These are phyloP conservation scores for Oreohelix idahoensis DNA, from an alignment of 1,140 invertebrate species.

Conservation along the genomic window DNA sequence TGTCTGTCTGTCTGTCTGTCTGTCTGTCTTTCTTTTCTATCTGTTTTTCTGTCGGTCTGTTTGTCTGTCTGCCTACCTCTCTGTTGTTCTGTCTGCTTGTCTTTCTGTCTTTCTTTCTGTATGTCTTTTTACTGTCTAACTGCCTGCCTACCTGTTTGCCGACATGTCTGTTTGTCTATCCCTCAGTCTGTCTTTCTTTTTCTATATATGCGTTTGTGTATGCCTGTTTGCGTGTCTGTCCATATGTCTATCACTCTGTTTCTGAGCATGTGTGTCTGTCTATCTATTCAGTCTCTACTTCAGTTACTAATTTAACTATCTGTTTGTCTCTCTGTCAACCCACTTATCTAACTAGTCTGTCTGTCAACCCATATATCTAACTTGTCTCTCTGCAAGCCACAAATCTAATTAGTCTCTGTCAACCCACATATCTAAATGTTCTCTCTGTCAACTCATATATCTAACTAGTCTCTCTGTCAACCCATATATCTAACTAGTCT, in stretches of 20 bases:
- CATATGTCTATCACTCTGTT: not conserved
- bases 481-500: not conserved
- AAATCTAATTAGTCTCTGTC: not conserved
- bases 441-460: not conserved
- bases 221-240: not conserved
- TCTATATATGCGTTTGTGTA: too few relatives aligned
- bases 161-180: conserved; percentile 1
- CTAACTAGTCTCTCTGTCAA: not conserved
- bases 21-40: too few relatives aligned
- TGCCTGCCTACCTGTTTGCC: not conserved
- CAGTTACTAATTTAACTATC: too few relatives aligned
- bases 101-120: not conserved
- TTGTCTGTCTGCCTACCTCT: not conserved
- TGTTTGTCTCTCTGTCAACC: too few relatives aligned
- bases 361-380: not conserved
- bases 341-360: not conserved
- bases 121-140: not conserved
- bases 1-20: not conserved
- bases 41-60: not conserved
- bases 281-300: too few relatives aligned
- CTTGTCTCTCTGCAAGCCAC: too few relatives aligned
- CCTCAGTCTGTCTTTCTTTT: not conserved
- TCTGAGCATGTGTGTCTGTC: too few relatives aligned
- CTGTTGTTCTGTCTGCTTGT: not conserved
- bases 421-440: not conserved